Conservation (phyloP, 2,113 vertebrate species). For the Oncorhynchus gorbuscha region DNA sequence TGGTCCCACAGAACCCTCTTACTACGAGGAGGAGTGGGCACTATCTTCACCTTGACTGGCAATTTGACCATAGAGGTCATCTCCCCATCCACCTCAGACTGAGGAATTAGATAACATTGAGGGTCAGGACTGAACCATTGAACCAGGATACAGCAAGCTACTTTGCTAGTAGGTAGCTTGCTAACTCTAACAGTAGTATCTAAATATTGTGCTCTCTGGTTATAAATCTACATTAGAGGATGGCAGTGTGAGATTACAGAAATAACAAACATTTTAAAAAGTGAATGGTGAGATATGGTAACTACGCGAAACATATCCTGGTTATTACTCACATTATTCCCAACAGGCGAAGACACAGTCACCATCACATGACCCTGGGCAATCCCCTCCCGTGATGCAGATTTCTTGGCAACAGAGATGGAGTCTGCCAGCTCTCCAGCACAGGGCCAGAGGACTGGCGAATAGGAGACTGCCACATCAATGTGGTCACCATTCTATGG, state of each 20-base stretch:
- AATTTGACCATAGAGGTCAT: slow-evolving; percentile 93
- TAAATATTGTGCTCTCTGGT: too few relatives aligned
- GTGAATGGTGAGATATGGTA: neutral
- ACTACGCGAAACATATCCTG: too few relatives aligned
- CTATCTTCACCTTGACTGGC: slow-evolving; percentile 94
- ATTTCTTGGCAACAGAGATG: slow-evolving; percentile 96
- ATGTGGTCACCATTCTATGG: slow-evolving; percentile 96
- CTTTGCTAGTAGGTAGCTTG: too few relatives aligned
- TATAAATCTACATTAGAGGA: too few relatives aligned
- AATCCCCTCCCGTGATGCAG: slow-evolving; percentile 92
- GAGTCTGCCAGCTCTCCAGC: slow-evolving; percentile 94
- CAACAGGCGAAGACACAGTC: slow-evolving; percentile 89
- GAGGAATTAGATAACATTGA: slow-evolving; percentile 2
- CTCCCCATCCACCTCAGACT: slow-evolving; percentile 86
- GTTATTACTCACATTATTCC: slow-evolving; percentile 79
- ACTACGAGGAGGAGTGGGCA: slow-evolving; percentile 92
- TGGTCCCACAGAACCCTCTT: slow-evolving; percentile 98
- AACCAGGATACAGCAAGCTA: neutral
- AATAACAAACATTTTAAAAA: too few relatives aligned
- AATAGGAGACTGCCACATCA: slow-evolving; percentile 93
- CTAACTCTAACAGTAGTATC: neutral
- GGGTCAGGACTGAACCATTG: neutral
- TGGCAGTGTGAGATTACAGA: too few relatives aligned
- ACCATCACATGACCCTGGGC: slow-evolving; percentile 97
- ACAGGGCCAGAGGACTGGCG: slow-evolving; percentile 94